Percentiles rank a stretch among this genome's conserved stretches.
phyloP scores from a whole-genome alignment of 2,797 vertebrate genomes.

The Leptatherina wallacei region DNA sequence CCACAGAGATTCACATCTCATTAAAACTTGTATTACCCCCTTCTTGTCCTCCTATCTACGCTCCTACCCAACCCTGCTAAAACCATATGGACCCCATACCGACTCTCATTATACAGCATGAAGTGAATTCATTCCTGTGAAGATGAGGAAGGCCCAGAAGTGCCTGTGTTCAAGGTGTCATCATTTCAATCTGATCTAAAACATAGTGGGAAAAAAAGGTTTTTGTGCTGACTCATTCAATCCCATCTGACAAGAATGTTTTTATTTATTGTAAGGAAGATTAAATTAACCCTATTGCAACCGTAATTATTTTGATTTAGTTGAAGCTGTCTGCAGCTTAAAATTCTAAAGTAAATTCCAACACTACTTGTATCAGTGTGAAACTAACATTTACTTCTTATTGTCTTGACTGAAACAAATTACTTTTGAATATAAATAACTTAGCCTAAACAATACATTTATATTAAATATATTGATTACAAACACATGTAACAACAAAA shows the following conservation, averaged over 20 bases:
- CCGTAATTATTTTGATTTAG: background rate
- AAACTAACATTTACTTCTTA: no score
- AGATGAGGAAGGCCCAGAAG: slow-evolving; percentile 60
- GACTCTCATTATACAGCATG: slow-evolving; percentile 81
- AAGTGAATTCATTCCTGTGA: slow-evolving; percentile 74
- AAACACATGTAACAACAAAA: no score
- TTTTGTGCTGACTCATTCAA: slow-evolving; percentile 60
- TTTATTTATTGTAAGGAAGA: slow-evolving; percentile 16
- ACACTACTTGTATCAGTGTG: background rate
- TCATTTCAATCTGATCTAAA: slow-evolving; percentile 67
- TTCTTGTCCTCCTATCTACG: slow-evolving; percentile 52
- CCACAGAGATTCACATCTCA: slow-evolving; percentile 77
- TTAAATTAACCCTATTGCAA: background rate
- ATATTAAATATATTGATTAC: no score
- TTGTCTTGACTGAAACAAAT: background rate
- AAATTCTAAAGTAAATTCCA: background rate
- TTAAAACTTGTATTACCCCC: slow-evolving; percentile 80
- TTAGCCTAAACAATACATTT: no score
- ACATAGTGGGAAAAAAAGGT: slow-evolving; percentile 32
- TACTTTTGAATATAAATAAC: background rate
- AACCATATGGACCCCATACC: slow-evolving; percentile 84
- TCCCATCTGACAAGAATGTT: slow-evolving; percentile 21
- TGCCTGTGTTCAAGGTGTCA: slow-evolving; percentile 49
- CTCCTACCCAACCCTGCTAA: slow-evolving; percentile 63
- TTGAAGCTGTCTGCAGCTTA: background rate